Evolutionary conservation across 2,113 vertebrate genomes (phyloP), one percentile per base, ranked within the genome.

Genomic region (Indri indri): DNA sequence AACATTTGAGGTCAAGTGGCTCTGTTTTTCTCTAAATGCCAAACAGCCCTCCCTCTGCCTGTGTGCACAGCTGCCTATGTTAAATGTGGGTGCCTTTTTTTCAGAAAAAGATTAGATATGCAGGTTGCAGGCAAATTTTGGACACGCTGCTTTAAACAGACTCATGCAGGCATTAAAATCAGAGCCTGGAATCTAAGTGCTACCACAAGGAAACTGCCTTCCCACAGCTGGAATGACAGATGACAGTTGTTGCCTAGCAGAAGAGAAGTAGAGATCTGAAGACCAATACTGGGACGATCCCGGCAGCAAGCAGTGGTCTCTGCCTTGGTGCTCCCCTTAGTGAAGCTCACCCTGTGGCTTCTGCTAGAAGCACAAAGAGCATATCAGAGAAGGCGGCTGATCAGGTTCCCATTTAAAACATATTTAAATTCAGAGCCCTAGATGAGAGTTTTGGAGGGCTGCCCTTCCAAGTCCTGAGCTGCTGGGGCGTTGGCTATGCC

Each of bases 41-140:
- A 87, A 57, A 52, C 32, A 96, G 70, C 11, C 23, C 6, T 37
- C 45, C 32, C 45, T 66, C 65, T 61, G 40, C 32, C 27, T 50
- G 1, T 32, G n/a, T 37, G 52, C 22, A 18, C 10, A 42, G 22
- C 37, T 90, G 42, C n/a, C 54, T 57, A 10, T 10, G 8, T 57
- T 90, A 65, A 63, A 61, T 17, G 8, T 40, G 82, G 86, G 61
- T 73, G 27, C 52, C 42, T 94, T 88, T 32, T 85, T 88, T 47
- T 95, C 37, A 73, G 61, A 45, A 81, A 80, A 88, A 86, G 54
- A 83, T 87, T 87, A 32, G 45, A n/a, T 34, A 8, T 57, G 23
- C 45, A 86, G 68, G 82, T 89, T 77, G 61, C 10, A 83, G 32
- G 42, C 50, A 89, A 80, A 73, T 87, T 91, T 97, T 71, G 42